Percentiles rank a stretch among this genome's conserved stretches.
Evolutionary conservation across 2,888 invertebrate species (phyloP).

Genomic region (Cosmopolites sordidus): DNA sequence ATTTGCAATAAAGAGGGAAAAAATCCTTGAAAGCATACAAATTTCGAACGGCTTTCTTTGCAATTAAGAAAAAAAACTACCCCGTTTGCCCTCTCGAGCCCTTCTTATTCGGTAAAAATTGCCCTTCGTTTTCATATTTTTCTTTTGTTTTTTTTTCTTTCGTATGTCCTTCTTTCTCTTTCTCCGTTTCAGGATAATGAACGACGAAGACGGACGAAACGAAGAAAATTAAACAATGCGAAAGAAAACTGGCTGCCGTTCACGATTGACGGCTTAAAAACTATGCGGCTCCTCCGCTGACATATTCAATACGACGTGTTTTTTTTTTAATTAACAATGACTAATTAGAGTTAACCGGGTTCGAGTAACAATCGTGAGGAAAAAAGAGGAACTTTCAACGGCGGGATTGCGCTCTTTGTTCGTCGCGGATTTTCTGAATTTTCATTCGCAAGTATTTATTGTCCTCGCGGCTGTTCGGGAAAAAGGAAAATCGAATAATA

Average conservation of each 20-base stretch:
- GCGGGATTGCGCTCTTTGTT: constrained; percentile 33
- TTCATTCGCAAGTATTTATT: constrained; percentile 2
- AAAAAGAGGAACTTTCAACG: constrained; percentile 33
- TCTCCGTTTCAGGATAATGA: neutral
- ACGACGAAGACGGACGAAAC: neutral
- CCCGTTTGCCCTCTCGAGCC: neutral
- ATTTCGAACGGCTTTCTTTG: neutral
- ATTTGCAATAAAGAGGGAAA: neutral
- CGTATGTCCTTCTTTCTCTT: too few relatives aligned
- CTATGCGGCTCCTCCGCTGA: constrained; percentile 20
- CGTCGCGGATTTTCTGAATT: constrained; percentile 26
- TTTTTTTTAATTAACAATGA: constrained; percentile 40
- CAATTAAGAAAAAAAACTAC: neutral
- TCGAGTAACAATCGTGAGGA: constrained; percentile 35
- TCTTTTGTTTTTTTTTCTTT: too few relatives aligned
- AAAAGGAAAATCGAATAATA: too few relatives aligned
- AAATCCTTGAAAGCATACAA: neutral
- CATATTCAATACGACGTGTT: constrained; percentile 27
- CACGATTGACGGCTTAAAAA: constrained; percentile 23
- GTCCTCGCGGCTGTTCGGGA: neutral
- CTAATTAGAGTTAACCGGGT: constrained; percentile 41
- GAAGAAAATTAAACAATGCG: constrained; percentile 2
- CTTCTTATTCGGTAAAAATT: constrained; percentile 2
- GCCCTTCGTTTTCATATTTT: neutral
- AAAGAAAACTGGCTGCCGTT: constrained; percentile 13